phyloP scores from a whole-genome alignment of 2,888 invertebrate species.

The Tenthredo mesomela region DNA sequence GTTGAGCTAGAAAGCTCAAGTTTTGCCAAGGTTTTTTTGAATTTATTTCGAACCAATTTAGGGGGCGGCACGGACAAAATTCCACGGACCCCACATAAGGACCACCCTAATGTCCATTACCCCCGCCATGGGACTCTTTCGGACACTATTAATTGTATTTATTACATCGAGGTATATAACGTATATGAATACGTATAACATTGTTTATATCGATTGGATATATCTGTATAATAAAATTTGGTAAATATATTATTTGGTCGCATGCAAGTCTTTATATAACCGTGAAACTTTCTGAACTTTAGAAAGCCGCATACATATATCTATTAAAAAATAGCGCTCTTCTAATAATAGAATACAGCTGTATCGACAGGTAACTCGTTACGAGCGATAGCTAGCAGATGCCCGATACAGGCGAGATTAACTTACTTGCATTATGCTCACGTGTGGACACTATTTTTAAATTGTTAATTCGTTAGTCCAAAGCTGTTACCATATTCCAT shows the following conservation, averaged over 20 bases:
- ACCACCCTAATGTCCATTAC: too few species aligned
- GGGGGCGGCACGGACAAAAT: too few species aligned
- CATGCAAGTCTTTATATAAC: background rate
- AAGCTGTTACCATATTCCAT: background rate
- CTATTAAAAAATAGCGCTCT: background rate
- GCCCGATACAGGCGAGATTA: background rate
- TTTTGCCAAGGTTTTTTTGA: too few species aligned
- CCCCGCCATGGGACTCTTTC: background rate
- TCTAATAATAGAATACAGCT: background rate
- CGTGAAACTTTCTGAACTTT: background rate
- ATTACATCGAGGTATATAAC: too few species aligned
- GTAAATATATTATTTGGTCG: too few species aligned
- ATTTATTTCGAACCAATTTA: too few species aligned
- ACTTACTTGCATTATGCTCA: background rate
- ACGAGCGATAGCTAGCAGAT: background rate
- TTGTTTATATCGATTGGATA: too few species aligned
- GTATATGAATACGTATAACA: too few species aligned
- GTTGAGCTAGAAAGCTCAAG: too few species aligned
- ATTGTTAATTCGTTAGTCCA: background rate
- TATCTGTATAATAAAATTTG: too few species aligned
- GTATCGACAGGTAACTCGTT: background rate
- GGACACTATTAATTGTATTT: background rate
- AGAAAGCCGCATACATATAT: background rate
- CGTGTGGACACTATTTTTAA: background rate
- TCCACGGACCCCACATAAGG: too few species aligned